phyloP scores from a whole-genome alignment of 2,113 vertebrate genomes.

The Gadus chalcogrammus region DNA sequence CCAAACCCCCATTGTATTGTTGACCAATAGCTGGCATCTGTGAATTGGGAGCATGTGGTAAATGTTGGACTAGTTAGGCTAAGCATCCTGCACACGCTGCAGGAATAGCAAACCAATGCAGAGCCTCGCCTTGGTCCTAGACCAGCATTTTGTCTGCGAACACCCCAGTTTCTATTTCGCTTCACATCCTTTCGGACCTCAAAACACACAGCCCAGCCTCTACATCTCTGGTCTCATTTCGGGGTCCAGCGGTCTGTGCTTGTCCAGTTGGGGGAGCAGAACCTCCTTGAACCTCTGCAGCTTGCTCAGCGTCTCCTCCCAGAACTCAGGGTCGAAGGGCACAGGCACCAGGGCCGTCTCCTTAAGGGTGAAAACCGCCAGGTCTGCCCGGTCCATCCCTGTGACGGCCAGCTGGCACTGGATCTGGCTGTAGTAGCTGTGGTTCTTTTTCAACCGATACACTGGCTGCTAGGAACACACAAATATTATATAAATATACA shows the following conservation, averaged over 20 bases:
- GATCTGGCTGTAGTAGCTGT: slow-evolving; percentile 80
- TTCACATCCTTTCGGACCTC: too few species aligned
- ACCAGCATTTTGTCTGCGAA: too few species aligned
- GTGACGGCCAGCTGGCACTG: slow-evolving; percentile 78
- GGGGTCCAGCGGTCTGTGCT: neutral
- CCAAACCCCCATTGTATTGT: too few species aligned
- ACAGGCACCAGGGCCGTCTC: slow-evolving; percentile 72
- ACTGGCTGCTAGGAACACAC: neutral
- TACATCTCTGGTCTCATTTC: slow-evolving; percentile 45
- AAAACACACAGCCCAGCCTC: too few species aligned
- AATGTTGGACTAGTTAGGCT: too few species aligned
- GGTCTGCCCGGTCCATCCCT: slow-evolving; percentile 61
- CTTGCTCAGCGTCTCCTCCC: slow-evolving; percentile 65
- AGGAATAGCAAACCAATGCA: too few species aligned
- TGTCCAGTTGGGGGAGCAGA: slow-evolving; percentile 61
- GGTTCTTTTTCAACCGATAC: slow-evolving; percentile 70
- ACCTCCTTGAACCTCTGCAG: slow-evolving; percentile 75
- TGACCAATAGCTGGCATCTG: too few species aligned
- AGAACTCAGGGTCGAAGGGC: slow-evolving; percentile 66
- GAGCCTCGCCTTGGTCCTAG: too few species aligned
- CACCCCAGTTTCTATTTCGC: too few species aligned
- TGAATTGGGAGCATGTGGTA: too few species aligned
- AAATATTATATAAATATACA: too few species aligned
- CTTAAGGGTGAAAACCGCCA: slow-evolving; percentile 73
- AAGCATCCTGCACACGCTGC: too few species aligned